Percentiles rank a stretch among this genome's conserved stretches.
Conservation (phyloP, 1,140 invertebrate genomes). For the Heliconius himera region DNA sequence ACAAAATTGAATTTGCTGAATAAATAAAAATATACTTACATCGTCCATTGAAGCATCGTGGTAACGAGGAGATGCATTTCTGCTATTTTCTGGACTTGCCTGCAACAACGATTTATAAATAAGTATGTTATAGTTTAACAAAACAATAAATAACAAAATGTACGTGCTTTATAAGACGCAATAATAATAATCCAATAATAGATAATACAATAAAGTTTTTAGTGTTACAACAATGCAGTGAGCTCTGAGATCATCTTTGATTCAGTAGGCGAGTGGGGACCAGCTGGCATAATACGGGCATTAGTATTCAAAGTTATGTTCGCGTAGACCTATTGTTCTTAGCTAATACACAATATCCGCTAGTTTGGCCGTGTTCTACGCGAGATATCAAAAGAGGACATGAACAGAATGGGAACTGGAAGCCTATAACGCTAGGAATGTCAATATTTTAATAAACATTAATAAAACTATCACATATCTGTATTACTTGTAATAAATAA, state of each 20-base stretch:
- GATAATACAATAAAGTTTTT: not conserved
- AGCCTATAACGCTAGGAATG: not conserved
- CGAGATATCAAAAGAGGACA: constrained; percentile 32
- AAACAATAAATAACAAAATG: no score
- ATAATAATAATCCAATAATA: not conserved
- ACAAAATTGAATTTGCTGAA: not conserved
- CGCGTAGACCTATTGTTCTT: constrained; percentile 41
- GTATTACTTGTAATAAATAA: not conserved
- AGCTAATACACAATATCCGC: constrained; percentile 44
- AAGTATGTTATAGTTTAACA: not conserved
- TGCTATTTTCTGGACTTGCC: constrained; percentile 79
- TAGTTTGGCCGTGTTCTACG: constrained; percentile 38
- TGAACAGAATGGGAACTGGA: not conserved
- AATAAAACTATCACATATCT: not conserved
- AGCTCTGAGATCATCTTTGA: constrained; percentile 34
- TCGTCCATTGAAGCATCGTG: constrained; percentile 78
- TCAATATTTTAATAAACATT: not conserved
- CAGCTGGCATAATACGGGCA: constrained; percentile 39
- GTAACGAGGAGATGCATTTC: constrained; percentile 76
- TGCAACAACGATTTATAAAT: constrained; percentile 57
- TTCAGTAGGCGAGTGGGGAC: constrained; percentile 34
- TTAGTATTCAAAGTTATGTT: constrained; percentile 43
- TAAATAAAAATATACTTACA: constrained; percentile 54
- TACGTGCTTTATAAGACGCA: not conserved
- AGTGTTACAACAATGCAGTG: constrained; percentile 11